Evolutionary conservation across 2,888 invertebrate genomes (phyloP).

Genomic region (Tethea ocularis): DNA sequence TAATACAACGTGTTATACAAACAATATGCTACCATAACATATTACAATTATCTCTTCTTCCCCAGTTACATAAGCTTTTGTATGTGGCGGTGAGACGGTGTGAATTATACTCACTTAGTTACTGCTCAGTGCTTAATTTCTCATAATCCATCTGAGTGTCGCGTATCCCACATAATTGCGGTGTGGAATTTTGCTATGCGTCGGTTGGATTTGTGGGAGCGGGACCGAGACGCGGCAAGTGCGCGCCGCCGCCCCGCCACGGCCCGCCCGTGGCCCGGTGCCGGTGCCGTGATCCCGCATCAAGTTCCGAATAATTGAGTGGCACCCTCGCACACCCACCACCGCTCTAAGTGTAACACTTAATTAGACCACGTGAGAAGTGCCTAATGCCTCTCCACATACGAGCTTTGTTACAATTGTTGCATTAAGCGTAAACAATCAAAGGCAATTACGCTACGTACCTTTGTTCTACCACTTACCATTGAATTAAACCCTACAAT

Average conservation of each 20-base stretch:
- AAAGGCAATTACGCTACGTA: conserved; percentile 35
- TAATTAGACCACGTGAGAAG: conserved; percentile 78
- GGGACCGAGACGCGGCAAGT: conserved; percentile 14
- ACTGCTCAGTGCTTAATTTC: conserved; percentile 70
- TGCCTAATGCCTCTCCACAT: conserved; percentile 55
- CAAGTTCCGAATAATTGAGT: conserved; percentile 77
- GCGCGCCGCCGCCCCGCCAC: too few relatives aligned
- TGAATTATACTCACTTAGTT: conserved; percentile 72
- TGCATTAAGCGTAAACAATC: conserved; percentile 60
- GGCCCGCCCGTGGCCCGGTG: conserved; percentile 18
- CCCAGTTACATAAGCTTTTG: conserved; percentile 20
- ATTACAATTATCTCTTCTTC: conserved; percentile 6
- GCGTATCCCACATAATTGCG: conserved; percentile 72
- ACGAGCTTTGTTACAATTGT: conserved; percentile 57
- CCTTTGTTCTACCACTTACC: conserved; percentile 8
- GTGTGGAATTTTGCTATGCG: conserved; percentile 67
- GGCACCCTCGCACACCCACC: conserved; percentile 55
- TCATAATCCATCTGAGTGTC: conserved; percentile 76
- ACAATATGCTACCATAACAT: neutral
- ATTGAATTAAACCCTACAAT: neutral
- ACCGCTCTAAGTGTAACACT: conserved; percentile 67
- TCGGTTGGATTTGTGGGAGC: conserved; percentile 58
- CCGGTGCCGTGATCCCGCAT: conserved; percentile 69
- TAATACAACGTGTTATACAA: neutral
- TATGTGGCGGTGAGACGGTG: conserved; percentile 44